A percentile compares a stretch with the other conserved stretches of the same genome.
These are phyloP conservation scores for Drosophila atripex DNA, from an alignment of 2,888 invertebrate species.

Conservation along the genomic window DNA sequence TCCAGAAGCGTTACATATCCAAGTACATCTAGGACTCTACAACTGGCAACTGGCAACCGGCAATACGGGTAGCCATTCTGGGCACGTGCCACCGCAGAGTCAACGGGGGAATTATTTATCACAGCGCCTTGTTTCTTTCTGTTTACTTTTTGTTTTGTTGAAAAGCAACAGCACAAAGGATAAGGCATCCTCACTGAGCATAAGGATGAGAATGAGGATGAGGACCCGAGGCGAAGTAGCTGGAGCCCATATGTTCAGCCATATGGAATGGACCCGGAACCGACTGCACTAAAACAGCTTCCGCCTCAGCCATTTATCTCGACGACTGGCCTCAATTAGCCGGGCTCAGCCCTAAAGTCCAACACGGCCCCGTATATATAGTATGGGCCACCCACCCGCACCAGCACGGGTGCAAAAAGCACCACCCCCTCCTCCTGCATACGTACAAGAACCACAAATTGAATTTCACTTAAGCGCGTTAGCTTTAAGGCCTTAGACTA, in stretches of 20 bases:
- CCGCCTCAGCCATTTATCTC: slow-evolving; percentile 63
- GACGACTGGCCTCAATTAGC: slow-evolving; percentile 61
- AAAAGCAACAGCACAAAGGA: slow-evolving; percentile 74
- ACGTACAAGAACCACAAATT: slow-evolving; percentile 69
- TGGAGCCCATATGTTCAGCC: slow-evolving; percentile 46
- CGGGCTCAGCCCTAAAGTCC: slow-evolving; percentile 1
- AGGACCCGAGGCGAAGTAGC: slow-evolving; percentile 8
- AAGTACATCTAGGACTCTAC: slow-evolving; percentile 80
- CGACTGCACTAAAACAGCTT: slow-evolving; percentile 24
- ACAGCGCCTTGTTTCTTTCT: slow-evolving; percentile 39
- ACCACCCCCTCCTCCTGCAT: slow-evolving; percentile 48
- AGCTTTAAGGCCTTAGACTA: slow-evolving; percentile 70
- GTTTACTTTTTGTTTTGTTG: slow-evolving; percentile 58
- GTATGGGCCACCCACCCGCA: neutral
- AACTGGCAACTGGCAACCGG: neutral
- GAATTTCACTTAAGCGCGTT: slow-evolving; percentile 66
- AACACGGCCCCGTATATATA: too few species aligned
- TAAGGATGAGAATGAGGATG: neutral
- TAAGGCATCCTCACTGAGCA: neutral
- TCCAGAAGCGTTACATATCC: slow-evolving; percentile 83
- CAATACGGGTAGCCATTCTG: slow-evolving; percentile 27
- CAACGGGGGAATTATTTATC: slow-evolving; percentile 68
- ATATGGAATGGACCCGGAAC: slow-evolving; percentile 49
- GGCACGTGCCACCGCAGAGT: slow-evolving; percentile 63
- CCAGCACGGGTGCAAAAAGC: neutral